Evolutionary conservation across 2,113 vertebrate species (phyloP), one percentile per base, ranked within the genome.

Genomic region (Nycticebus coucang): DNA sequence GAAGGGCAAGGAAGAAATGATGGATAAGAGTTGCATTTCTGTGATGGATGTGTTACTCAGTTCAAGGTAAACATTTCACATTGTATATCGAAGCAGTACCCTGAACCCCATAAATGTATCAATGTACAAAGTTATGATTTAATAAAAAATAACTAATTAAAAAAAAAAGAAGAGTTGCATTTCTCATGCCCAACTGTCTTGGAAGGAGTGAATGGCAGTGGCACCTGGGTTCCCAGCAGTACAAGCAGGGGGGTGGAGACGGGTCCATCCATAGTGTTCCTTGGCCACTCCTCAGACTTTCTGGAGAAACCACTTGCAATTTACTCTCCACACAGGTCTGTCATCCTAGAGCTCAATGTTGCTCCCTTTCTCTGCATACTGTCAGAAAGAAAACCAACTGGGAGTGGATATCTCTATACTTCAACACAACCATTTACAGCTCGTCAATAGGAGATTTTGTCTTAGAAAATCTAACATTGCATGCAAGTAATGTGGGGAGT

Each of bases 241-340:
- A n/a, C 4, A 0, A 8, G 2, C 37, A 21, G 15, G 2, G 18
- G 57, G 9, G 15, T 2, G 18, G 57, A 7, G 13, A 4, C 0
- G 12, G 55, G 33, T 59, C 87, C 59, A 28, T 57, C 72, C 33
- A 5, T 4, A 37, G 22, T 26, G 21, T 41, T 35, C 78, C n/a
- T 7, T 14, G 9, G 35, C 19, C 12, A 18, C 3, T 14, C 30
- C 72, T n/a, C 50, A 11, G 41, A 41, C n/a, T 15, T 24, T 30
- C 19, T 10, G 4, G 35, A 35, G 33, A n/a, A 81, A 59, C 7
- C 15, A 37, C 24, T 64, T 21, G 5, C 10, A 7, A 12, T 57
- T 90, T 45, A 22, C 17, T 28, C 11, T 64, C 57, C 45, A n/a
- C 0, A 0, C 2, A 1, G 28, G 50, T 21, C 72, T 22, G 12